These are phyloP conservation scores for Crotalus helleri DNA, from an alignment of 2,113 vertebrate genomes.

Conservation along the genomic window DNA sequence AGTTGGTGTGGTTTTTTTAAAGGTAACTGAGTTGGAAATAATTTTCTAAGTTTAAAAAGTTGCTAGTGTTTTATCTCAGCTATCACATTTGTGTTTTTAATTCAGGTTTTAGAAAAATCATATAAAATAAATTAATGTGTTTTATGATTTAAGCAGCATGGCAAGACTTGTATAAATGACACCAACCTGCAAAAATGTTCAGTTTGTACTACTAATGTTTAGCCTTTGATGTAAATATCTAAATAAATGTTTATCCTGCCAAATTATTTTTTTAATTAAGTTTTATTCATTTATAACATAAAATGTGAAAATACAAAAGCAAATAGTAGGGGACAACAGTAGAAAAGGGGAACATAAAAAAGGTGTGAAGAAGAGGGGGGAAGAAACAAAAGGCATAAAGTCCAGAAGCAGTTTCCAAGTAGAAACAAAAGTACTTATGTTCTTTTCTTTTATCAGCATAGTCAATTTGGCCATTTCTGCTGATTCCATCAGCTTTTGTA, in stretches of 20 bases:
- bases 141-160: background rate
- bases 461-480: too few relatives aligned
- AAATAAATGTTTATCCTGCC: background rate
- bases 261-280: too few relatives aligned
- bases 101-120: background rate
- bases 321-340: too few relatives aligned
- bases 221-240: background rate
- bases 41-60: slow-evolving; percentile 9
- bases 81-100: background rate
- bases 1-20: background rate
- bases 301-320: too few relatives aligned
- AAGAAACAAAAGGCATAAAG: too few relatives aligned
- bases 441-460: too few relatives aligned
- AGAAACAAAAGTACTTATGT: too few relatives aligned
- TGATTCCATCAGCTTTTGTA: too few relatives aligned
- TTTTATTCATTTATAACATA: too few relatives aligned
- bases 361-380: too few relatives aligned
- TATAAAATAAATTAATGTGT: slow-evolving; percentile 4
- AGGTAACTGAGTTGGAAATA: background rate
- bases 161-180: background rate
- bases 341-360: too few relatives aligned
- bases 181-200: background rate
- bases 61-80: background rate
- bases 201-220: background rate
- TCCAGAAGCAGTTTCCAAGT: too few relatives aligned